Percentiles rank a stretch among this genome's conserved stretches.
phyloP scores from a whole-genome alignment of 2,888 invertebrate genomes.

The Orchesellides sinensis region DNA sequence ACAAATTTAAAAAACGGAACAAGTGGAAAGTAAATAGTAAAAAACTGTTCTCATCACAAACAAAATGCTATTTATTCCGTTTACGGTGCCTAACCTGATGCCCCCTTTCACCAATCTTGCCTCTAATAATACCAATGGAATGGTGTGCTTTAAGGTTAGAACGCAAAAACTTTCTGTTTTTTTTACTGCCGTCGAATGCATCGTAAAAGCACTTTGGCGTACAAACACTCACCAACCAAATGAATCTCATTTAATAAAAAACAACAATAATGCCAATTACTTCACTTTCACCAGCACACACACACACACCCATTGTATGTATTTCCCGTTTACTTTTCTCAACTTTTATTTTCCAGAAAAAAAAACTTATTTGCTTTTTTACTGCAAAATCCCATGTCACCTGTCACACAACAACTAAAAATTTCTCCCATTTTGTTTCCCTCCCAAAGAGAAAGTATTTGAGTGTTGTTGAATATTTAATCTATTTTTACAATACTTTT shows the following conservation, averaged over 20 bases:
- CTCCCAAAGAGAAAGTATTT: too few species aligned
- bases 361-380: too few species aligned
- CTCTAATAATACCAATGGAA: constrained; percentile 72
- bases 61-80: constrained; percentile 75
- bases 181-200: not conserved
- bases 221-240: constrained; percentile 6
- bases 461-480: too few species aligned
- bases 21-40: not conserved
- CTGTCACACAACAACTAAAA: not conserved
- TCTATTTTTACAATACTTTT: too few species aligned
- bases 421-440: too few species aligned
- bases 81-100: constrained; percentile 75
- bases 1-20: not conserved
- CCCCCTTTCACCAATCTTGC: constrained; percentile 73
- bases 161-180: constrained; percentile 11
- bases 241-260: constrained; percentile 4
- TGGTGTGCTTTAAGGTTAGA: constrained; percentile 75
- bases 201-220: not conserved
- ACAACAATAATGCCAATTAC: not conserved
- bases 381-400: too few species aligned
- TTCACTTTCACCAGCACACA: not conserved
- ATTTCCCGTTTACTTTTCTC: not conserved
- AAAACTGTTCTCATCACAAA: not conserved
- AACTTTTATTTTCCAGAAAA: too few species aligned
- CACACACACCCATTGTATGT: not conserved